Conservation (phyloP, 1,140 invertebrate species). For the Euwallacea similis region DNA sequence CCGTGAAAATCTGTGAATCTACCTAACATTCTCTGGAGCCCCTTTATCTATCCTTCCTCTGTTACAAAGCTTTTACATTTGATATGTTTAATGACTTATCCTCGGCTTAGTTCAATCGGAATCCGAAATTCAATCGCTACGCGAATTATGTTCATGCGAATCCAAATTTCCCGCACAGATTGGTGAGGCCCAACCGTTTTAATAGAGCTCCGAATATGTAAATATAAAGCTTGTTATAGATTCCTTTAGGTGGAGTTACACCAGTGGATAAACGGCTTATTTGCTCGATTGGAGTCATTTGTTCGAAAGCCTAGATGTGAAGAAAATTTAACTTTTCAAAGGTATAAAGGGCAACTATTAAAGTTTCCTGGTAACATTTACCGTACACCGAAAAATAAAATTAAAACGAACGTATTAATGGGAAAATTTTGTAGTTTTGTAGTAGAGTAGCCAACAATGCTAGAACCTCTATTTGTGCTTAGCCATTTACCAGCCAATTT, state of each 20-base stretch:
- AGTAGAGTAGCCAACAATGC: too few relatives aligned
- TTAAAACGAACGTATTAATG: too few relatives aligned
- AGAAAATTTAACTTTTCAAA: too few relatives aligned
- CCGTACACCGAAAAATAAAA: too few relatives aligned
- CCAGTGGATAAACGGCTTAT: neutral
- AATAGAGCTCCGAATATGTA: conserved; percentile 2
- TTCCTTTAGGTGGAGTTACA: neutral
- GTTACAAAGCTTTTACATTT: neutral
- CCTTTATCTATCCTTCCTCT: neutral
- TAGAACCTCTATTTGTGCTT: too few relatives aligned
- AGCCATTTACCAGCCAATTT: too few relatives aligned
- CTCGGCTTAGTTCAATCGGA: neutral
- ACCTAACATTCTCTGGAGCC: neutral
- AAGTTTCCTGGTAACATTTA: too few relatives aligned
- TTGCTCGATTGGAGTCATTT: neutral
- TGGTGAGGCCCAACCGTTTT: neutral
- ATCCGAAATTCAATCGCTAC: neutral
- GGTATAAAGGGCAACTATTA: too few relatives aligned
- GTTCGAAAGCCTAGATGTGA: too few relatives aligned
- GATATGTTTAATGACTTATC: neutral
- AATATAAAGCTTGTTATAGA: neutral
- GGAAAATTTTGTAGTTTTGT: too few relatives aligned
- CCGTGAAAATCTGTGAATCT: neutral
- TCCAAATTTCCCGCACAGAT: neutral
- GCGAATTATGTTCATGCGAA: neutral